These are phyloP conservation scores for Mesitornis unicolor DNA, from an alignment of 2,113 vertebrate species.

Conservation along the genomic window DNA sequence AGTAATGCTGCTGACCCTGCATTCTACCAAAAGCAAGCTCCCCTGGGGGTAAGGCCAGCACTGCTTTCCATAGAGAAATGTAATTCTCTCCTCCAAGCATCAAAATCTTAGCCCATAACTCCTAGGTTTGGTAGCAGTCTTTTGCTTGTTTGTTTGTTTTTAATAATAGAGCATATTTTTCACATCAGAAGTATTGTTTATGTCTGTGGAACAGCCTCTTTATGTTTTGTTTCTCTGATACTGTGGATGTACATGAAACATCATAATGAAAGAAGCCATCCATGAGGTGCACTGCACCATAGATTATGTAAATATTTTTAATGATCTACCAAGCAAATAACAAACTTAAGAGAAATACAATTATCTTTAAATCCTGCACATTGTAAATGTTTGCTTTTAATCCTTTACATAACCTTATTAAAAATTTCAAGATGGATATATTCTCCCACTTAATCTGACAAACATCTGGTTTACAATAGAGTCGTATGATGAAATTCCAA, in stretches of 20 bases:
- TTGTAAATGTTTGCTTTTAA: conserved; percentile 62
- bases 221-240: background rate
- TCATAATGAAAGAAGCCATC: conserved; percentile 6
- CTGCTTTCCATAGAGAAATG: background rate
- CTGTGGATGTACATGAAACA: conserved; percentile 18
- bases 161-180: background rate
- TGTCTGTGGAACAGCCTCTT: background rate
- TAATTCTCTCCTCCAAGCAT: background rate
- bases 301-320: conserved; percentile 23
- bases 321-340: background rate
- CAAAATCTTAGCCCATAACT: background rate
- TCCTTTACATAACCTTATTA: conserved; percentile 68
- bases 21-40: background rate
- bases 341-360: conserved; percentile 35
- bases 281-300: background rate
- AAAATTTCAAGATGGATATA: conserved; percentile 68
- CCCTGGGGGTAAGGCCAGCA: background rate
- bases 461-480: conserved; percentile 67
- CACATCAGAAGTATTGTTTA: background rate
- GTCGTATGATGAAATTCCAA: conserved; percentile 58
- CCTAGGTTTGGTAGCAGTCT: background rate
- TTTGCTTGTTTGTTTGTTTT: background rate
- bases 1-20: background rate
- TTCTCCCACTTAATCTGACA: conserved; percentile 43
- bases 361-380: conserved; percentile 25